Evolutionary conservation across 2,888 invertebrate species (phyloP), one percentile per base, ranked within the genome.

Genomic region (Polymixis flavicincta): DNA sequence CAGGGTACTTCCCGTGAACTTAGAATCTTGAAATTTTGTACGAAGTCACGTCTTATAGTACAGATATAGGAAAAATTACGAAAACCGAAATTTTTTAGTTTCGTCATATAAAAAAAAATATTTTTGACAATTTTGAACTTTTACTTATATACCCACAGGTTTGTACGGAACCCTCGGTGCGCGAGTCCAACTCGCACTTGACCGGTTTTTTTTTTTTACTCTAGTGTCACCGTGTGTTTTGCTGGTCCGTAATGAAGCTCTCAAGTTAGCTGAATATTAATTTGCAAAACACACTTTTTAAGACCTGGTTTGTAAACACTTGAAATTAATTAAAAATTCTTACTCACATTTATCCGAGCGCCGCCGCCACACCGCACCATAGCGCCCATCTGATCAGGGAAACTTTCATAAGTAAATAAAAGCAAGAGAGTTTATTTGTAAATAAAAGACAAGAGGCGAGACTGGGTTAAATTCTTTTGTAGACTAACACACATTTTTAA

Each of bases 251-350:
- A 71, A 65, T 55, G 3, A 60, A 78, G 42, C 66, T 50, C 52
- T 59, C 19, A n/a, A 50, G 54, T 25, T 28, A 64, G 28, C 52
- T 73, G 17, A 25, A 32, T 52, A 57, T 32, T 65, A 11, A 64
- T 66, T 19, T 0, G 6, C 3, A 52, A 66, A 66, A 22, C 7
- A 32, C 48, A 59, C 25, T 79, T 78, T 48, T 61, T 17, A 55
- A 66, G 37, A 42, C 14, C n/a, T 45, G 48, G 48, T 54, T 71
- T 61, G 42, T 17, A 50, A 25, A 37, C 25, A 6, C 25, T 37
- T n/a, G 8, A 32, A 22, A 19, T 63, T 59, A 57, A 59, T 79
- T 63, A 25, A 79, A 65, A 63, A 78, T 8, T 59, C 4, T 37
- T 64, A 28, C 67, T 67, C 17, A 28, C 64, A 28, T 59, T 61